Percentiles rank a stretch among this genome's conserved stretches.
These are phyloP conservation scores for Nomada lathburiana DNA, from an alignment of 2,888 invertebrate genomes.

Conservation along the genomic window DNA sequence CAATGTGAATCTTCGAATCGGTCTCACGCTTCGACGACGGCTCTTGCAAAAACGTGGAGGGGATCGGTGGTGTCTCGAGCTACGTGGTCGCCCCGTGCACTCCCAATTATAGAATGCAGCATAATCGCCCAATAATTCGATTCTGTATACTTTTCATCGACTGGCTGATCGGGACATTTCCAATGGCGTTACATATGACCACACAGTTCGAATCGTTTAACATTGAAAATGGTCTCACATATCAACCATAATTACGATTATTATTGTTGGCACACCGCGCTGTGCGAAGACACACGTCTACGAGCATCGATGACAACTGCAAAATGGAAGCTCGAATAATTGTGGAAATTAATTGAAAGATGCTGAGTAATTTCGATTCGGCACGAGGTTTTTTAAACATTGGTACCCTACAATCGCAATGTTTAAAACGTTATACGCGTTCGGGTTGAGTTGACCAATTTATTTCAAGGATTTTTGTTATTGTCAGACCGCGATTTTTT, in stretches of 20 bases:
- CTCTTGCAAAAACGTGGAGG: conserved; percentile 62
- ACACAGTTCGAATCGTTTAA: neutral
- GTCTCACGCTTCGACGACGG: conserved; percentile 42
- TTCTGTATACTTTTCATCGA: conserved; percentile 30
- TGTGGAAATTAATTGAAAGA: no score
- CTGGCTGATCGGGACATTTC: neutral
- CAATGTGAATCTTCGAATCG: conserved; percentile 70
- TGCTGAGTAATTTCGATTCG: no score
- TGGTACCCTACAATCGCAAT: no score
- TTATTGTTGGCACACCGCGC: conserved; percentile 51
- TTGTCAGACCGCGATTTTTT: no score
- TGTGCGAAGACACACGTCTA: neutral
- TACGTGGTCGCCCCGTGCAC: conserved; percentile 66
- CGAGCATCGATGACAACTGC: conserved; percentile 19
- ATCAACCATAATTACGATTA: conserved; percentile 23
- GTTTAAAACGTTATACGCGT: no score
- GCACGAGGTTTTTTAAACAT: no score
- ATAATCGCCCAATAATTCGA: conserved; percentile 48
- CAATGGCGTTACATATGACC: neutral
- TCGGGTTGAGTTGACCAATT: no score
- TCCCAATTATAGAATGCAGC: conserved; percentile 64
- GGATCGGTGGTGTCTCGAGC: conserved; percentile 68
- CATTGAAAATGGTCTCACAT: conserved; percentile 19
- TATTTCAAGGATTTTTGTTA: no score
- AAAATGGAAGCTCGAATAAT: neutral